Percentiles rank a stretch among this genome's conserved stretches.
These are phyloP conservation scores for Hirtodrosophila alboralis DNA, from an alignment of 2,888 invertebrate species.

Conservation along the genomic window DNA sequence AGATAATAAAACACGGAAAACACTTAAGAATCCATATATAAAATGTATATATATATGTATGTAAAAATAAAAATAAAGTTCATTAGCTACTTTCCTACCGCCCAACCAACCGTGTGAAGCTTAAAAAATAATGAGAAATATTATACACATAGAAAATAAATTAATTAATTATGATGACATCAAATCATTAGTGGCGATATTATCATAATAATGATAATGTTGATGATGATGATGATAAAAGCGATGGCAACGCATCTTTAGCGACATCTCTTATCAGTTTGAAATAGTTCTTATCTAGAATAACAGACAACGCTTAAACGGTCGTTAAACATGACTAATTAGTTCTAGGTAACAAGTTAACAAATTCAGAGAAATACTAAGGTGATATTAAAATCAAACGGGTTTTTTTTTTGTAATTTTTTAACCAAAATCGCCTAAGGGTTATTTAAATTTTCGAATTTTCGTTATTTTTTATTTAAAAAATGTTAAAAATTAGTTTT, in stretches of 20 bases:
- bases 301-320: constrained; percentile 36
- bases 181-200: constrained; percentile 1
- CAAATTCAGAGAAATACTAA: constrained; percentile 1
- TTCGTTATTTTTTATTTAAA: too few relatives aligned
- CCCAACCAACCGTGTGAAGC: constrained; percentile 26
- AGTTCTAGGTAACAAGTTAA: constrained; percentile 35
- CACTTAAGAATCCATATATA: constrained; percentile 18
- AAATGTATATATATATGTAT: constrained; percentile 2
- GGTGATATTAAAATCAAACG: background rate
- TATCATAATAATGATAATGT: constrained; percentile 1
- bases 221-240: constrained; percentile 3
- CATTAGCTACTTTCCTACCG: constrained; percentile 8
- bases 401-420: background rate
- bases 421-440: background rate
- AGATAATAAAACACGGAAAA: constrained; percentile 5
- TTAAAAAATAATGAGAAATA: background rate
- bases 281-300: constrained; percentile 31
- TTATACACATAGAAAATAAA: constrained; percentile 15
- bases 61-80: background rate
- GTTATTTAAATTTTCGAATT: too few relatives aligned
- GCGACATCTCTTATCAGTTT: constrained; percentile 24
- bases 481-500: too few relatives aligned
- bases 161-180: constrained; percentile 26
- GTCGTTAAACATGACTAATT: constrained; percentile 52
- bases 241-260: background rate